These are phyloP conservation scores for Epicauta chinensis DNA, from an alignment of 1,140 invertebrate genomes.

Conservation along the genomic window DNA sequence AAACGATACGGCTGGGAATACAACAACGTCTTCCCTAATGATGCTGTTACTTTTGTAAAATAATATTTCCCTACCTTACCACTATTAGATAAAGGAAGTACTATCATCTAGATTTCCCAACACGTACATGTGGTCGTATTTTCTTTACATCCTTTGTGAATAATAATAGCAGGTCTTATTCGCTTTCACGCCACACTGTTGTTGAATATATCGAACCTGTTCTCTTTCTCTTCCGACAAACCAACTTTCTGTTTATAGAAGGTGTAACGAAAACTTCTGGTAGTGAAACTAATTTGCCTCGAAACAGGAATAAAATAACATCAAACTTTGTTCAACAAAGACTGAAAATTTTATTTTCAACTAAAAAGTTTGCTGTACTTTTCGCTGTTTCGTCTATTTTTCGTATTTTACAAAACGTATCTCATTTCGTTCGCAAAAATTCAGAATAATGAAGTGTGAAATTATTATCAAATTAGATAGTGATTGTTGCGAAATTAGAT, in stretches of 20 bases:
- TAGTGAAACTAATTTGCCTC: slow-evolving; percentile 7
- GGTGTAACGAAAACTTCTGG: slow-evolving; percentile 9
- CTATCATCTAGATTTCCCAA: slow-evolving; percentile 24
- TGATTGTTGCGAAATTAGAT: too few species aligned
- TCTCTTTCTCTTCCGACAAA: background rate
- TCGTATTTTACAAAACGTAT: too few species aligned
- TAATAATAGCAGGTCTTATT: slow-evolving; percentile 18
- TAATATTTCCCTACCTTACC: slow-evolving; percentile 1
- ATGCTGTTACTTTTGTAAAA: too few species aligned
- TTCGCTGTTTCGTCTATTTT: too few species aligned
- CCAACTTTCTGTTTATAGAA: slow-evolving; percentile 8
- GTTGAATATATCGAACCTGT: slow-evolving; percentile 10
- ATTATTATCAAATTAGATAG: too few species aligned
- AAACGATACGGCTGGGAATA: too few species aligned
- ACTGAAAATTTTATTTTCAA: background rate
- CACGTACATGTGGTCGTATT: slow-evolving; percentile 16
- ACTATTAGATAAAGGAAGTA: slow-evolving; percentile 12
- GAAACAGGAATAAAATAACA: slow-evolving; percentile 9
- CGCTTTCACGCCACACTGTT: background rate
- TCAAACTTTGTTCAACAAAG: background rate
- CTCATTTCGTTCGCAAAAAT: too few species aligned
- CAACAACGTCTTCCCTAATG: too few species aligned
- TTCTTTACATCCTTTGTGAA: slow-evolving; percentile 16
- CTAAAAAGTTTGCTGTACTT: background rate
- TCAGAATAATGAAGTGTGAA: too few species aligned